These are phyloP conservation scores for Anabas testudineus DNA, from an alignment of 2,797 vertebrate species.

Conservation along the genomic window DNA sequence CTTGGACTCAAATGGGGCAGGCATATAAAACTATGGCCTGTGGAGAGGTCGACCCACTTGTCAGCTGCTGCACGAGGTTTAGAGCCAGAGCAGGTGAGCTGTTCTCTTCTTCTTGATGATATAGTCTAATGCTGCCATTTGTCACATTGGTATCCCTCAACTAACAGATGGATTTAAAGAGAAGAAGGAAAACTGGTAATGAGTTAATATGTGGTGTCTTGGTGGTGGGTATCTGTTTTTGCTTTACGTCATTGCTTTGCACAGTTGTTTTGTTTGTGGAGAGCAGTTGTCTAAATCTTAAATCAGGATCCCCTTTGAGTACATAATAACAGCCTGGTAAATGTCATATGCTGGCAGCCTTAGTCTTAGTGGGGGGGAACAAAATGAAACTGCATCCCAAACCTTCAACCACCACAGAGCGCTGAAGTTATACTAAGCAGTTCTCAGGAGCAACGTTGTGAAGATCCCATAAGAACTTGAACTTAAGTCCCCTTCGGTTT, in stretches of 20 bases:
- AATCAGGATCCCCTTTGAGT: not conserved
- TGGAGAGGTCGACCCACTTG: conserved; percentile 58
- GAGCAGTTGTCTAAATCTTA: not conserved
- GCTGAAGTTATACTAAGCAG: not conserved
- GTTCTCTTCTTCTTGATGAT: conserved; percentile 5
- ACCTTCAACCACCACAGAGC: too few relatives aligned
- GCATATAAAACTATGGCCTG: conserved; percentile 52
- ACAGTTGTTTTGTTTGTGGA: not conserved
- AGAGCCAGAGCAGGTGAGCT: conserved; percentile 64
- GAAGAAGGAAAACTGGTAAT: not conserved
- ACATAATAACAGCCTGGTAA: not conserved
- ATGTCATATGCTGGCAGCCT: not conserved
- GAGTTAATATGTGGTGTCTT: not conserved
- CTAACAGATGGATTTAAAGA: not conserved
- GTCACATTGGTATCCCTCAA: not conserved
- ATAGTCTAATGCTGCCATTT: not conserved
- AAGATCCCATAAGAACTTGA: not conserved
- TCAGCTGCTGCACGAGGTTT: conserved; percentile 45
- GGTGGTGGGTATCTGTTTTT: not conserved
- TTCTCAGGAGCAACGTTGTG: not conserved
- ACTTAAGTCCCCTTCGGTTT: not conserved
- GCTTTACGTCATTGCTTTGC: not conserved
- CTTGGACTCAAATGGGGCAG: not conserved
- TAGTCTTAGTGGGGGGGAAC: not conserved
- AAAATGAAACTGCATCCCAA: not conserved